Base-by-base conservation (phyloP, 2,113 vertebrate species). In the Oncorhynchus gorbuscha region DNA sequence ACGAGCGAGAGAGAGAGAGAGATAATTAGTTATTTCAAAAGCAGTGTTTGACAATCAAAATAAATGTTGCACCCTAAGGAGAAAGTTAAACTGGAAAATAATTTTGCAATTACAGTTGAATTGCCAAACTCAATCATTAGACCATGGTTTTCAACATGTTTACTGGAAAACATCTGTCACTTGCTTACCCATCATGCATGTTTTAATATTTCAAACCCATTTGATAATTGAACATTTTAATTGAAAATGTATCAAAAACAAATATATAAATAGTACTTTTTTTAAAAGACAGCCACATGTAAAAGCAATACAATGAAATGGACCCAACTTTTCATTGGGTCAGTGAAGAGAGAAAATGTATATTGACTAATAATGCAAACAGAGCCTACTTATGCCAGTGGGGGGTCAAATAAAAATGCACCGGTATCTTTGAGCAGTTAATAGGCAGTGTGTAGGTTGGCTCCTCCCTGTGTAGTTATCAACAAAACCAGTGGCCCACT, bases 21-120 rank as follows among this genome's bases (percentile, higher is more conserved):
- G 67, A 76, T 22, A 78, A 58, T 82, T n/a, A 74, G 22, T 77
- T 3, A 75, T 84, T 64, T 78, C 18, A 5, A 77, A 77, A 71
- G 24, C 64, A 78, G 67, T 85, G 79, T 55, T 30, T 58, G 58
- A 76, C 39, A 75, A 82, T 0, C 26, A 32, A 18, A 28, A 24
- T 4, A 7, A 67, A 30, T 16, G 13, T 71, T 65, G 16, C 20
- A 58, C 55, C 65, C 26, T 67, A 7, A 16, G 39, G 14, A 67
- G 28, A 67, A 24, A 5, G 28, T 67, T 6, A 16, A 7, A 73
- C 16, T 35, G 48, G 28, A 76, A 68, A 61, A 65, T 65, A 1
- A 39, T 22, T 55, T 67, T 61, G 66, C 72, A 48, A 69, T 55
- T n/a, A 49, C 71, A 67, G 35, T 76, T 61, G 55, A 81, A 75